Evolutionary conservation across 2,888 invertebrate genomes (phyloP).

Genomic region (Melanotus villosus): DNA sequence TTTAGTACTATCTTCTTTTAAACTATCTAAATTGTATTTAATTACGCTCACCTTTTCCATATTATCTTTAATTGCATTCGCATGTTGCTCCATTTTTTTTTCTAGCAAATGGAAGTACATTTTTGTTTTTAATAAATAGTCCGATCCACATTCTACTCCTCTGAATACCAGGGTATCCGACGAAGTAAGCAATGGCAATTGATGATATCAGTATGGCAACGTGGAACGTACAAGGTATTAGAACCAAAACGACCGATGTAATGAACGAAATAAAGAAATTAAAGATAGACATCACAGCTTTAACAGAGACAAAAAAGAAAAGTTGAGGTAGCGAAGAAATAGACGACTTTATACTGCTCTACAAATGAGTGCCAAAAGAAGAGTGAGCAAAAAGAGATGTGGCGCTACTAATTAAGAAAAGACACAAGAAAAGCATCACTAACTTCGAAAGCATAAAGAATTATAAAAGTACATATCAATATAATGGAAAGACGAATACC

Average conservation of each 20-base stretch:
- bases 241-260: constrained; percentile 19
- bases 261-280: background rate
- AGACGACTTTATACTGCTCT: constrained; percentile 38
- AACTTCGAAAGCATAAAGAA: constrained; percentile 40
- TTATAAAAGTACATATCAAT: constrained; percentile 32
- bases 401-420: constrained; percentile 25
- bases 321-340: constrained; percentile 35
- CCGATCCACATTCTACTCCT: too few relatives aligned
- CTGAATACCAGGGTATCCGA: too few relatives aligned
- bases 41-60: too few relatives aligned
- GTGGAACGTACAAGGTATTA: constrained; percentile 31
- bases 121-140: too few relatives aligned
- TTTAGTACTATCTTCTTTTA: too few relatives aligned
- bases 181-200: constrained; percentile 57
- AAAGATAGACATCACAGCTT: too few relatives aligned
- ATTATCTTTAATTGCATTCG: too few relatives aligned
- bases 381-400: constrained; percentile 30
- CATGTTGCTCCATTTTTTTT: too few relatives aligned
- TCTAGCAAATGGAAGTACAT: too few relatives aligned
- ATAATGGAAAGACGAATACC: constrained; percentile 8
- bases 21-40: too few relatives aligned
- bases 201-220: constrained; percentile 23
- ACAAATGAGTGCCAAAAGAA: constrained; percentile 41
- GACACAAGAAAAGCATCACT: constrained; percentile 25
- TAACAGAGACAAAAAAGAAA: constrained; percentile 48